Evolutionary conservation across 1,140 invertebrate species (phyloP), one percentile per base, ranked within the genome.

Genomic region (Acarapis woodi): DNA sequence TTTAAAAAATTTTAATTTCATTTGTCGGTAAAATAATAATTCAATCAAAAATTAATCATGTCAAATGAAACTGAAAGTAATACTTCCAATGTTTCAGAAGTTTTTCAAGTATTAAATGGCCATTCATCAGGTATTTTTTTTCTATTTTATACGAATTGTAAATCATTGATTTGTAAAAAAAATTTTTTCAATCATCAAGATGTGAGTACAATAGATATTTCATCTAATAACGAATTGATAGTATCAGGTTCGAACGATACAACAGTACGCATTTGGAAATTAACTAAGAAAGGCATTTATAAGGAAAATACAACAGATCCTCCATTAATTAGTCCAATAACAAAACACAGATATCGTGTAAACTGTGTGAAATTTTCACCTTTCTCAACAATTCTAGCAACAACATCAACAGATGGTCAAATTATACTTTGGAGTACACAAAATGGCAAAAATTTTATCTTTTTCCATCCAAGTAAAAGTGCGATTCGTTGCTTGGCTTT

Each of bases 331-430:
- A 58, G 57, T 9, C 57, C 58, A 12, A 39, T 61, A 8, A 40
- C 48, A n/a, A 54, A 51, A 3, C 59, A 61, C 40, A 48, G 45
- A 4, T 60, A 59, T 43, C 48, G 49, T 35, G 53, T 61, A 6
- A 53, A 60, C 40, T 55, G 50, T 42, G 56, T 57, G 15, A 58
- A 62, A 44, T 70, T 75, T 42, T 71, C 71, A 12, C 70, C 71
- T 5, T 65, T 65, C 50, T 68, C 67, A 19, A 68, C 64, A 2
- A 63, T 71, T 51, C 48, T 77, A 14, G 70, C 67, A 2, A 64
- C 67, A 4, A 60, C 66, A 18, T 74, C 70, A 14, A 68, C 70
- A 15, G 73, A 76, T 51, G 73, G 73, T 3, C 67, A 61, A 34
- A 63, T 68, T 4, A 58, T 71, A 32, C 50, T 76, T 5, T 76